These are phyloP conservation scores for Vulpes ferrilata DNA, from an alignment of 2,113 vertebrate genomes.

Conservation along the genomic window DNA sequence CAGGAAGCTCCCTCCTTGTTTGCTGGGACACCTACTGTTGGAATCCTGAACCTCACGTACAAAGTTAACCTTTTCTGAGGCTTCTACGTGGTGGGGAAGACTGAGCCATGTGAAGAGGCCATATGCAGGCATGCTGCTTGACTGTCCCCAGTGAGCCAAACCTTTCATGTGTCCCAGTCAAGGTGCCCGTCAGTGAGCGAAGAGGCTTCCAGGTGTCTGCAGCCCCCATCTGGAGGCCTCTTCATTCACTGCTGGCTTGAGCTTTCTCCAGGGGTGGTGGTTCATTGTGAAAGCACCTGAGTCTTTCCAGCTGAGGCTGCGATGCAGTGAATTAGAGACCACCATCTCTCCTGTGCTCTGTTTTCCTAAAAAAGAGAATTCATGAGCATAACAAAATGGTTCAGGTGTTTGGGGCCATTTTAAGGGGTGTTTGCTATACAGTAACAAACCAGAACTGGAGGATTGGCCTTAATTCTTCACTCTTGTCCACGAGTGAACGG, in stretches of 20 bases:
- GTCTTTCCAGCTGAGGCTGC: not conserved
- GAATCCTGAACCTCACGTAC: rapidly evolving
- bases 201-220: not conserved
- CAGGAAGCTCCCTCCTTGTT: too few species aligned
- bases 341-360: not conserved
- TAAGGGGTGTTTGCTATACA: too few species aligned
- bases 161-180: not conserved
- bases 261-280: too few species aligned
- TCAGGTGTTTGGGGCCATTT: not conserved
- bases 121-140: rapidly evolving
- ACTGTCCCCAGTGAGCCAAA: not conserved
- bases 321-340: rapidly evolving
- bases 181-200: not conserved
- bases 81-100: not conserved
- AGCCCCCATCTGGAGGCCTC: too few species aligned
- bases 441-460: not conserved
- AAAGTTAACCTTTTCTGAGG: not conserved
- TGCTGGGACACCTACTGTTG: not conserved
- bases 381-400: rapidly evolving
- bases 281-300: not conserved
- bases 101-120: not conserved
- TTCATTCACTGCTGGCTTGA: not conserved
- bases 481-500: rapidly evolving
- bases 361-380: not conserved
- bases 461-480: not conserved